These are phyloP conservation scores for Torymus tubicola DNA, from an alignment of 2,888 invertebrate species.

Conservation along the genomic window DNA sequence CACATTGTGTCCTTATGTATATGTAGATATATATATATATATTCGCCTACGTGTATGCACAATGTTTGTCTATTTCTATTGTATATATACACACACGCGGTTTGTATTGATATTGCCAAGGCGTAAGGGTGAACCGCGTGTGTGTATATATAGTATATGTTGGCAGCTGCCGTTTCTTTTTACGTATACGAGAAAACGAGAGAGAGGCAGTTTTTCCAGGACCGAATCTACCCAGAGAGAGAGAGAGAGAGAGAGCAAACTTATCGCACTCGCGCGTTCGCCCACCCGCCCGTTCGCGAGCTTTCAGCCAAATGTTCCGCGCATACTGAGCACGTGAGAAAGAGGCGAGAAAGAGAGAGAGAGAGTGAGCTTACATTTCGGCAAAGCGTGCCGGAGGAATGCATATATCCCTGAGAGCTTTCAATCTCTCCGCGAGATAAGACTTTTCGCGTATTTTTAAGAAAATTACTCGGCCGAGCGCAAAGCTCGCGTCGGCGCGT, in stretches of 20 bases:
- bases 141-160: too few species aligned
- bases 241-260: constrained; percentile 9
- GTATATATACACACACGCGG: too few species aligned
- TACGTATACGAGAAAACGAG: too few species aligned
- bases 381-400: neutral
- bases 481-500: neutral
- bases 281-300: neutral
- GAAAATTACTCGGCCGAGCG: neutral
- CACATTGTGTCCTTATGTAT: too few species aligned
- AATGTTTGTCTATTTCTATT: too few species aligned
- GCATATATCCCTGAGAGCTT: constrained; percentile 1
- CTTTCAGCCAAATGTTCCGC: constrained; percentile 32
- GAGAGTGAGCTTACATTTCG: neutral
- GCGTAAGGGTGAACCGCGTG: too few species aligned
- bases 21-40: too few species aligned
- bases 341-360: neutral
- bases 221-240: constrained; percentile 20
- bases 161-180: too few species aligned
- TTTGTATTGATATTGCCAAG: too few species aligned
- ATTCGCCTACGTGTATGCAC: too few species aligned
- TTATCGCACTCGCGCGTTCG: constrained; percentile 15
- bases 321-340: constrained; percentile 24
- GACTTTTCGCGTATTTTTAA: constrained; percentile 10
- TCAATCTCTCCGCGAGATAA: constrained; percentile 23
- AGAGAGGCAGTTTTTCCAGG: neutral